phyloP scores from a whole-genome alignment of 2,113 vertebrate species.

The Rhegmatorhina hoffmannsi region DNA sequence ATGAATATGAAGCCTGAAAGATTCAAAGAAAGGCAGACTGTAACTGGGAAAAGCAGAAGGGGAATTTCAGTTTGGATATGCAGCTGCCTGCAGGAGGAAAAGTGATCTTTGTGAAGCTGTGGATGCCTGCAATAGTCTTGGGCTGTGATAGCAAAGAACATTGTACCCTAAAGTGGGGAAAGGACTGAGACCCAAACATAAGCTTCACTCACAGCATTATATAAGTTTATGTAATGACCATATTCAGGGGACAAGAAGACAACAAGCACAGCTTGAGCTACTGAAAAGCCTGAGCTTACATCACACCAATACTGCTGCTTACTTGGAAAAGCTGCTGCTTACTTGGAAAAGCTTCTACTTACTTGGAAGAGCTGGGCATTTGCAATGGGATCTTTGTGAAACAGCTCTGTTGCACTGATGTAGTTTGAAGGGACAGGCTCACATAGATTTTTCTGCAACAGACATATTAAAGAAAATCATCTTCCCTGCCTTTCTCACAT shows the following conservation, averaged over 20 bases:
- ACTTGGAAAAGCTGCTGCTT: slow-evolving; percentile 89
- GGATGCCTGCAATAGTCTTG: background rate
- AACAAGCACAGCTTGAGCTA: background rate
- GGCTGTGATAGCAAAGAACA: background rate
- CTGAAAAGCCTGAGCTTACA: background rate
- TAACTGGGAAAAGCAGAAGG: background rate
- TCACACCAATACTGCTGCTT: slow-evolving; percentile 12
- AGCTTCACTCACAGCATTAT: background rate
- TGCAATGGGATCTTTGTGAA: slow-evolving; percentile 78
- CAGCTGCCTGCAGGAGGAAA: background rate
- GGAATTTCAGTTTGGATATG: background rate
- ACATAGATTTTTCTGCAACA: slow-evolving; percentile 72
- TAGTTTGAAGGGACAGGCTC: slow-evolving; percentile 71
- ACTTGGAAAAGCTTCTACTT: slow-evolving; percentile 90
- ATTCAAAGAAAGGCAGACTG: background rate
- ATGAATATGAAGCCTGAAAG: background rate
- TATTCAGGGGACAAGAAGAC: background rate
- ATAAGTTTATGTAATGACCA: background rate
- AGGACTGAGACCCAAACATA: background rate
- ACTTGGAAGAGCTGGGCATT: slow-evolving; percentile 93
- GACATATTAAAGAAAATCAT: slow-evolving; percentile 39
- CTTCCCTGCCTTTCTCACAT: background rate
- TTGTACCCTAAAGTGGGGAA: background rate
- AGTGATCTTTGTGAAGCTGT: background rate
- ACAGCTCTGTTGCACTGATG: slow-evolving; percentile 83